Evolutionary conservation across 2,797 vertebrate species (phyloP).

Genomic region (Lates japonicus): DNA sequence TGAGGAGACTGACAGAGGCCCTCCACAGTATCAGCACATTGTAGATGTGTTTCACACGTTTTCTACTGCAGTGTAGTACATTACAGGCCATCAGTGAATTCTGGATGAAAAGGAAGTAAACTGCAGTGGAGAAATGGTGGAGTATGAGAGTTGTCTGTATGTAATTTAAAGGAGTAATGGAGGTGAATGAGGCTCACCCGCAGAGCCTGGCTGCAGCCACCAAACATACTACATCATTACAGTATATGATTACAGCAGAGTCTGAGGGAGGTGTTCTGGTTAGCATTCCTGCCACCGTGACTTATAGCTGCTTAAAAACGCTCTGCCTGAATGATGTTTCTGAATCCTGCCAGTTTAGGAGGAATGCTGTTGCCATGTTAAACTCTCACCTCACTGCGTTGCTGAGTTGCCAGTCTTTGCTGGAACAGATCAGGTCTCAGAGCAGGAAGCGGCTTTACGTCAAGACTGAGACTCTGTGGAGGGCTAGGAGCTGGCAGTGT

Average conservation of each 20-base stretch:
- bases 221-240: conserved; percentile 63
- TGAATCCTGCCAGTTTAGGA: conserved; percentile 53
- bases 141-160: conserved; percentile 39
- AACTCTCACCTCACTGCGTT: conserved; percentile 31
- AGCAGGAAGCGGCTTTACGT: conserved; percentile 70
- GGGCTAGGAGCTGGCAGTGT: conserved; percentile 48
- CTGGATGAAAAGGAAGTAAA: conserved; percentile 40
- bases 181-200: conserved; percentile 60
- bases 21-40: background rate
- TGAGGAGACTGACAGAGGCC: too few relatives aligned
- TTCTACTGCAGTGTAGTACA: conserved; percentile 36
- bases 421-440: conserved; percentile 52
- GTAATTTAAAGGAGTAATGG: conserved; percentile 62
- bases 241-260: conserved; percentile 62
- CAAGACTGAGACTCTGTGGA: conserved; percentile 54
- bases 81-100: conserved; percentile 19
- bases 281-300: conserved; percentile 55
- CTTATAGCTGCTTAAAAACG: conserved; percentile 56
- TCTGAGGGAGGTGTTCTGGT: conserved; percentile 65
- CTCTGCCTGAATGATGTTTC: conserved; percentile 59
- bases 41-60: conserved; percentile 27
- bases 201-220: conserved; percentile 53
- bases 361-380: conserved; percentile 48
- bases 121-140: conserved; percentile 31
- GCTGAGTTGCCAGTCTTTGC: conserved; percentile 40